These are phyloP conservation scores for Oreotrochilus melanogaster DNA, from an alignment of 2,113 vertebrate genomes.

Conservation along the genomic window DNA sequence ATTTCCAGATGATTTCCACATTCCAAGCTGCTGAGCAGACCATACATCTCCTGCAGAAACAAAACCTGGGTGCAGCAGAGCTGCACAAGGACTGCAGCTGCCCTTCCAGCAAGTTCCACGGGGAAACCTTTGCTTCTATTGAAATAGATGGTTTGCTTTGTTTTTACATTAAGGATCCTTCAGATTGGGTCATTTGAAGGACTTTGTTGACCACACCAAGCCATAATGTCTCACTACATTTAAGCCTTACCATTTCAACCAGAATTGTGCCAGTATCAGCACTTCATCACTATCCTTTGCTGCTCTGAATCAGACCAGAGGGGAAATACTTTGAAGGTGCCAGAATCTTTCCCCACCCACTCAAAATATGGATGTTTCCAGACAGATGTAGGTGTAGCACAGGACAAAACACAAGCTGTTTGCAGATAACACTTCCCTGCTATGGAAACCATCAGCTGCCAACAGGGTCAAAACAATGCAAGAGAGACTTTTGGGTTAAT, in stretches of 20 bases:
- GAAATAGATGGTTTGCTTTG: background rate
- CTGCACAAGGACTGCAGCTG: background rate
- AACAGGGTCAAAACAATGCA: fast-evolving
- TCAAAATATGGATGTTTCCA: background rate
- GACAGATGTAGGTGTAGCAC: background rate
- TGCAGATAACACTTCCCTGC: background rate
- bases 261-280: background rate
- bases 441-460: background rate
- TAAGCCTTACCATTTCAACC: background rate
- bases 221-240: fast-evolving
- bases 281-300: background rate
- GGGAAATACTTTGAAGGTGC: background rate
- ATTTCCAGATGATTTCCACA: background rate
- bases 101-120: fast-evolving
- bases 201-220: background rate
- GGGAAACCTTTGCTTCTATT: background rate
- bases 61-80: background rate
- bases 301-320: background rate
- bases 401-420: background rate
- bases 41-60: background rate
- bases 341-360: background rate
- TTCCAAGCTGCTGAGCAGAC: fast-evolving
- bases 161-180: background rate
- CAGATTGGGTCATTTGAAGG: background rate
- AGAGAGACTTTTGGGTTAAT: background rate